Conservation (phyloP, 2,888 invertebrate genomes). For the Andrena marginata region DNA sequence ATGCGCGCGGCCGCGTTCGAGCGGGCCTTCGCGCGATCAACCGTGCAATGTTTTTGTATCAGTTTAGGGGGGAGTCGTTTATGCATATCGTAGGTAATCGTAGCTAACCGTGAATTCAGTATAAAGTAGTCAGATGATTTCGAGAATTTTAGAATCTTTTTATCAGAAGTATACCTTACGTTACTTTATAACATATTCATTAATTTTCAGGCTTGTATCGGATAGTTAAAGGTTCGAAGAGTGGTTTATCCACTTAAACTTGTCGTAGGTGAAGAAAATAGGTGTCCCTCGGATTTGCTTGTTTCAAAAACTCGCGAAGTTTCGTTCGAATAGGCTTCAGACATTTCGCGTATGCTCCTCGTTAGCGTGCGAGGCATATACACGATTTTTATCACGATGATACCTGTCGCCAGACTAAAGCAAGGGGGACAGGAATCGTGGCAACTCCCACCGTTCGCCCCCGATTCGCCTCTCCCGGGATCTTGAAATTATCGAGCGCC, state of each 20-base stretch:
- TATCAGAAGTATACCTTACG: too few species aligned
- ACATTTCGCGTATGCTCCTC: too few species aligned
- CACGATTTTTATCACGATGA: background rate
- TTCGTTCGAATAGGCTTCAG: background rate
- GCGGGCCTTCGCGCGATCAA: conserved; percentile 6
- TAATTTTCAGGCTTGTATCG: too few species aligned
- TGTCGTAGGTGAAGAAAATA: too few species aligned
- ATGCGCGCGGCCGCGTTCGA: background rate
- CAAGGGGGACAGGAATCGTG: background rate
- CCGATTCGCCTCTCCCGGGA: background rate
- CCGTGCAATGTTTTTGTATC: background rate
- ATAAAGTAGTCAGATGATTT: too few species aligned
- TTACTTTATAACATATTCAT: too few species aligned
- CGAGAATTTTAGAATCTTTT: too few species aligned
- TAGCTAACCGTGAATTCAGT: too few species aligned
- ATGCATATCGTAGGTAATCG: too few species aligned
- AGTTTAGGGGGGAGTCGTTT: background rate
- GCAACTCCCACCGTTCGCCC: conserved; percentile 25
- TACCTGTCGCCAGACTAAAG: conserved; percentile 4
- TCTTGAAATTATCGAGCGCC: background rate
- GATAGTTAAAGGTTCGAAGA: background rate
- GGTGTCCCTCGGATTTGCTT: too few species aligned
- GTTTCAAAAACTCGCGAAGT: background rate
- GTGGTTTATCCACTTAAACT: background rate
- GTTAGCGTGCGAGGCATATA: too few species aligned